These are phyloP conservation scores for Rhopalosiphum maidis DNA, from an alignment of 1,140 invertebrate genomes.

Conservation along the genomic window DNA sequence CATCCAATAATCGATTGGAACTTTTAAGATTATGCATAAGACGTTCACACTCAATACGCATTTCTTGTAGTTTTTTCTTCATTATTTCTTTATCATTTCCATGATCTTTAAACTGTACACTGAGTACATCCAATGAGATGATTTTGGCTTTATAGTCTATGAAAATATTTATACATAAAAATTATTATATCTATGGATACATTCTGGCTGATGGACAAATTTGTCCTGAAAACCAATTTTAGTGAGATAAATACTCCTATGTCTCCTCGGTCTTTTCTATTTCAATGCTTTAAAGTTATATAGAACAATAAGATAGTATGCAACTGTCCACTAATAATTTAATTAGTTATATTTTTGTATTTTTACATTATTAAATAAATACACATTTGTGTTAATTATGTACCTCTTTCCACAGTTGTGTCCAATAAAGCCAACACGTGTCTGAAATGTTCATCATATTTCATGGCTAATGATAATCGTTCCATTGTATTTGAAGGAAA, in stretches of 20 bases:
- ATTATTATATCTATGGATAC: background rate
- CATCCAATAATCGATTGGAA: constrained; percentile 47
- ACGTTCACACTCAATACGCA: constrained; percentile 38
- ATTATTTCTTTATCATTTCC: constrained; percentile 42
- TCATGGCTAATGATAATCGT: background rate
- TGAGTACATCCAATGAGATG: constrained; percentile 6
- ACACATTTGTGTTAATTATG: background rate
- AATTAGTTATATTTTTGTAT: too few relatives aligned
- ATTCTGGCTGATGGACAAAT: background rate
- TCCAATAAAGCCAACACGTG: constrained; percentile 45
- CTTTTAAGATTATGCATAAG: constrained; percentile 51
- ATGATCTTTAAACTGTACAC: constrained; percentile 41
- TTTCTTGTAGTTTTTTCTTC: constrained; percentile 35
- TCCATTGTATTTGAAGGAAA: constrained; percentile 17
- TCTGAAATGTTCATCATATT: constrained; percentile 49
- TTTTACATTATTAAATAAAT: background rate
- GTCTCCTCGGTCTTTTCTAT: background rate
- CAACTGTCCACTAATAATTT: too few relatives aligned
- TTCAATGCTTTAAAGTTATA: too few relatives aligned
- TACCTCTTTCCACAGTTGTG: constrained; percentile 53
- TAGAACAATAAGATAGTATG: too few relatives aligned
- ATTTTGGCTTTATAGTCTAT: constrained; percentile 54
- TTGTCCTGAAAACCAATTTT: background rate
- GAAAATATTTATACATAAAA: background rate
- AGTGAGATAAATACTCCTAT: too few relatives aligned